These are phyloP conservation scores for Scortum barcoo DNA, from an alignment of 2,113 vertebrate species.

Conservation along the genomic window DNA sequence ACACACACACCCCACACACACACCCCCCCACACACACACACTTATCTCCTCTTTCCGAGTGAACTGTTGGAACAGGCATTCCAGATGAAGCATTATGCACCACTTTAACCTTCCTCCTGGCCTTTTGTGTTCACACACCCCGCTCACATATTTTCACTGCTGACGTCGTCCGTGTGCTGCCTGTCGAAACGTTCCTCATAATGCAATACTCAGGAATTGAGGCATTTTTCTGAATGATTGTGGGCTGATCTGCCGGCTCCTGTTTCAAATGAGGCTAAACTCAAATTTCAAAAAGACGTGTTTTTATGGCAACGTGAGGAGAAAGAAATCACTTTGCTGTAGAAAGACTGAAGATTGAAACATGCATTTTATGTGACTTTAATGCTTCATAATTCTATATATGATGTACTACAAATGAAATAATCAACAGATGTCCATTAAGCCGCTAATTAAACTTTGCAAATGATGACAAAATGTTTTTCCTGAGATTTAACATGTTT, in stretches of 20 bases:
- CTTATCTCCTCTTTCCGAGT: neutral
- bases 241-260: neutral
- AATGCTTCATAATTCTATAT: too few species aligned
- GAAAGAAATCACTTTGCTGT: neutral
- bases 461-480: too few species aligned
- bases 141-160: neutral
- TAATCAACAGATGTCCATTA: too few species aligned
- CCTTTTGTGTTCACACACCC: neutral
- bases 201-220: neutral
- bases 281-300: neutral
- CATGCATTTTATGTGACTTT: too few species aligned
- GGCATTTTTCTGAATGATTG: neutral
- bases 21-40: conserved; percentile 4
- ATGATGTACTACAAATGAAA: too few species aligned
- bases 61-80: conserved; percentile 37
- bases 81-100: neutral
- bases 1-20: neutral
- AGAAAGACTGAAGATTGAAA: too few species aligned
- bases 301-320: neutral
- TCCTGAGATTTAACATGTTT: too few species aligned
- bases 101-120: neutral
- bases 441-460: too few species aligned
- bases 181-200: neutral
- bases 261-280: neutral
- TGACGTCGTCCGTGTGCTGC: neutral